Base-by-base conservation (phyloP, 2,797 vertebrate species). In the Tachyglossus aculeatus region DNA sequence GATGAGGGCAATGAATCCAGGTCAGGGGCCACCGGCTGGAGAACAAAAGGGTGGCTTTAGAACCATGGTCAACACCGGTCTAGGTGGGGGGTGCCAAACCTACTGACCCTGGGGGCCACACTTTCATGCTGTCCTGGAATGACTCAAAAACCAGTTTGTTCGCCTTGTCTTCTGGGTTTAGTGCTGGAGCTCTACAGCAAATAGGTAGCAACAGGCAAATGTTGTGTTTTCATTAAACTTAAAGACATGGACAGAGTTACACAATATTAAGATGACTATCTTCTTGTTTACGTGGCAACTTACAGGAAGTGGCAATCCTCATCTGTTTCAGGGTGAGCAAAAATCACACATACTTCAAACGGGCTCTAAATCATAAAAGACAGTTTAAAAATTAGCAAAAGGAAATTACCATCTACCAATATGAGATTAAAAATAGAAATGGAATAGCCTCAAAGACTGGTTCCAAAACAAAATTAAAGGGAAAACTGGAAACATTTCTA, bases 271-370 rank as follows among this genome's bases (percentile, higher is more conserved):
- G 81, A 87, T 82, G 80, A 73, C 77, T 58, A 87, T 81, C 70
- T 61, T 67, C 62, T 76, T 87, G 71, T 68, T 86, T 86, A 82
- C 5, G 16, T 44, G 51, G 71, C 80, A 82, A 95, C 97, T 95
- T 94, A 99, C 98, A 99, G 94, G 91, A 99, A 99, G 90, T 93
- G 95, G 86, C 98, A 99, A 91, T 99, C 98, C 14, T 89, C 83
- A 0, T 96, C 95, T 6, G 96, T 97, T 82, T 96, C 95, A 25
- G 93, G 87, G 88, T 99, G 98, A 64, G 90, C 92, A 88, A 99
- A 98, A 80, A 96, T 94, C 77, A 99, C 91, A 1, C 94, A 93
- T 48, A 98, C 95, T 94, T 99, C 97, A 79, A 99, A 98, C 43
- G 87, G 74, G 84, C 94, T 92, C 96, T 98, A 87, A 68, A 87